Evolutionary conservation across 1,140 invertebrate genomes (phyloP).

Genomic region (Halesus radiatus): DNA sequence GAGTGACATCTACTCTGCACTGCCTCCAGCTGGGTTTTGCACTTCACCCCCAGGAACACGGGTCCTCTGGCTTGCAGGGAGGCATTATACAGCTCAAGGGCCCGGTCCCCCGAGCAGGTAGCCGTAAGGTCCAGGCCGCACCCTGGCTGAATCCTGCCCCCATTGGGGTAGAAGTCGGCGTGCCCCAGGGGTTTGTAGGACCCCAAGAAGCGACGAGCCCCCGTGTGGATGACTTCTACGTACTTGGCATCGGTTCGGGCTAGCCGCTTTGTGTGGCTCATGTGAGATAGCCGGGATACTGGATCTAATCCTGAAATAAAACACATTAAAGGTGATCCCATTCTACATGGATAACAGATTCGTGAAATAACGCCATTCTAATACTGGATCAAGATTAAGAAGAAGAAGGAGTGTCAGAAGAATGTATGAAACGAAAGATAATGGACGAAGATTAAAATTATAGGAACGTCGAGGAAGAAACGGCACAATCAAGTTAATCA

Average conservation of each 20-base stretch:
- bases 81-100: background rate
- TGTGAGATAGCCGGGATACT: conserved; percentile 73
- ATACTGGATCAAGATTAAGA: no score
- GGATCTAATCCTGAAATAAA: conserved; percentile 72
- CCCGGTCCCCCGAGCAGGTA: conserved; percentile 12
- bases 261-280: conserved; percentile 56
- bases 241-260: conserved; percentile 69
- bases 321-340: no score
- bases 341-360: no score
- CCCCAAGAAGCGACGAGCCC: conserved; percentile 65
- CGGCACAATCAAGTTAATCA: no score
- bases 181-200: conserved; percentile 63
- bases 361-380: no score
- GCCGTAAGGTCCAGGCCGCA: conserved; percentile 63
- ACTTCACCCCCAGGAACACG: background rate
- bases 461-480: no score
- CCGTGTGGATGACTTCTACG: conserved; percentile 76
- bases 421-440: no score
- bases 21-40: background rate
- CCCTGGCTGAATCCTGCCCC: conserved; percentile 76
- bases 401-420: no score
- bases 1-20: conserved; percentile 1
- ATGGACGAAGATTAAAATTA: no score
- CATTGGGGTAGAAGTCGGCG: conserved; percentile 73
- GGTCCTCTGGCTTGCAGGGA: background rate